Conservation (phyloP, 2,113 vertebrate genomes). For the Poeciliopsis turrubarensis region DNA sequence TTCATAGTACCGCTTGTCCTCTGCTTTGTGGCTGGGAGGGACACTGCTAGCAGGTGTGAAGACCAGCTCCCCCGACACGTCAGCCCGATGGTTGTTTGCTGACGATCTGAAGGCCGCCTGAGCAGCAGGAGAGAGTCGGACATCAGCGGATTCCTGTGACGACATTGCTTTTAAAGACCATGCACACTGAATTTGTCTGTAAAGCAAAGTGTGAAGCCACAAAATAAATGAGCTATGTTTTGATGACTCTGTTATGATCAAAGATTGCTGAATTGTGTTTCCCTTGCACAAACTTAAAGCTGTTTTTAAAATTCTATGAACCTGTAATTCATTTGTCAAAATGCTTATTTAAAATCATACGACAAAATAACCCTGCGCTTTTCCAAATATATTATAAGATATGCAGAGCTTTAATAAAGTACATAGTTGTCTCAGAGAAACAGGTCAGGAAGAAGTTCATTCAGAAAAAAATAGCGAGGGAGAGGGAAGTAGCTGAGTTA, state of each 20-base stretch:
- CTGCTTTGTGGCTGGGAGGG: conserved; percentile 79
- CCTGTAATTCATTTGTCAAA: no score
- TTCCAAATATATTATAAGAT: no score
- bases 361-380: no score
- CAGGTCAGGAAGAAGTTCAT: no score
- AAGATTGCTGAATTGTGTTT: background rate
- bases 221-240: background rate
- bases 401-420: no score
- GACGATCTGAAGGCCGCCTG: conserved; percentile 84
- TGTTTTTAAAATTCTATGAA: no score
- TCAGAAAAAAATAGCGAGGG: no score
- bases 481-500: no score
- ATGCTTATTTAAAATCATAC: no score
- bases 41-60: conserved; percentile 84
- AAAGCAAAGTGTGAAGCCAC: no score
- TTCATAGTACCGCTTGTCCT: conserved; percentile 85
- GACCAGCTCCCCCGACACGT: conserved; percentile 79
- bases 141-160: background rate
- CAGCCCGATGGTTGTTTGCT: conserved; percentile 79
- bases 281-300: background rate
- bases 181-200: background rate
- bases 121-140: conserved; percentile 11
- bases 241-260: background rate
- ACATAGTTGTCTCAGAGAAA: no score
- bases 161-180: background rate